A percentile compares a stretch with the other conserved stretches of the same genome.
Evolutionary conservation across 2,888 invertebrate genomes (phyloP).

Genomic region (Conchocele bisecta): DNA sequence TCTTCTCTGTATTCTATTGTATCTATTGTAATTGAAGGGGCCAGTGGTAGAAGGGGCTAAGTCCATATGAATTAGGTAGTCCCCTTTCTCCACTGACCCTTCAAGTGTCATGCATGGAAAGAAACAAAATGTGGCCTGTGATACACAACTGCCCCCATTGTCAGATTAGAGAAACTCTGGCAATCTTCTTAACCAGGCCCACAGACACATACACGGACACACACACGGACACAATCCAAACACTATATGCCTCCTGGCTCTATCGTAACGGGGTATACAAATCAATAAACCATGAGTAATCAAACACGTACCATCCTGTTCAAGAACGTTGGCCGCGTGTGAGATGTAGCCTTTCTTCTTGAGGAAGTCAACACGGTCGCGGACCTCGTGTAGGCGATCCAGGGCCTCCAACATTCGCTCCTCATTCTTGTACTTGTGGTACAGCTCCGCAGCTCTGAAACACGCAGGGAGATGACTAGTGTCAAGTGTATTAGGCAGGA

Average conservation of each 20-base stretch:
- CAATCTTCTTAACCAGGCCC: no score
- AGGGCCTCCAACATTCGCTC: constrained; percentile 67
- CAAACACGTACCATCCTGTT: constrained; percentile 56
- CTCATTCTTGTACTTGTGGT: constrained; percentile 56
- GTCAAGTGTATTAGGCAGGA: not conserved
- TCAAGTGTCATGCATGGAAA: not conserved
- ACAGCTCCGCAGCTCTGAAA: constrained; percentile 65
- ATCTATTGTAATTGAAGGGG: no score
- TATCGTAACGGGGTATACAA: no score
- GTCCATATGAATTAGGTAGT: not conserved
- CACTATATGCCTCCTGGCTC: no score
- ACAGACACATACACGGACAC: no score
- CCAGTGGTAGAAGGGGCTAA: no score
- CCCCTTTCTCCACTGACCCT: no score
- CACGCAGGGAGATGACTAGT: not conserved
- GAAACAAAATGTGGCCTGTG: not conserved
- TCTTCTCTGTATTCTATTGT: no score
- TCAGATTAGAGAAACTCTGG: no score
- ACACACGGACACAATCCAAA: no score
- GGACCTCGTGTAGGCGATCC: constrained; percentile 54
- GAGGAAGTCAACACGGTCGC: constrained; percentile 67
- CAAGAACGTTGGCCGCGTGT: constrained; percentile 61
- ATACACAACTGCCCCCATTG: no score
- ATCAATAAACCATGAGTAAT: no score
- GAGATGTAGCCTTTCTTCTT: constrained; percentile 56